A percentile compares a stretch with the other conserved stretches of the same genome.
These are phyloP conservation scores for Damaliscus lunatus DNA, from an alignment of 2,113 vertebrate genomes.

Conservation along the genomic window DNA sequence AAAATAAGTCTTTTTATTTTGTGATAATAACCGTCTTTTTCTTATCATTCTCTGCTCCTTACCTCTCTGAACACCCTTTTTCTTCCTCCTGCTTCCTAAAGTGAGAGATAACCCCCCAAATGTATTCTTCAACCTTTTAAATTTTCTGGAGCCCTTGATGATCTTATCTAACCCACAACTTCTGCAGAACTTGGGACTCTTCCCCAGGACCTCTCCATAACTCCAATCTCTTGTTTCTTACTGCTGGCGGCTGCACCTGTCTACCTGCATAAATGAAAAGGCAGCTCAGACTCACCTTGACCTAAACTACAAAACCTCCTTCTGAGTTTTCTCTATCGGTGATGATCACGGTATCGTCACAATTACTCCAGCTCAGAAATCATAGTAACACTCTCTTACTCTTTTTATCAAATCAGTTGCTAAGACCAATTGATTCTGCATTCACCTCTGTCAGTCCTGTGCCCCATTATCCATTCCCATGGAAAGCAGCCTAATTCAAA, in stretches of 20 bases:
- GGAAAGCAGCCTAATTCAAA: neutral
- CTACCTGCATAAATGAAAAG: neutral
- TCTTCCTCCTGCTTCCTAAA: neutral
- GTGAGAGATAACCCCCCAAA: neutral
- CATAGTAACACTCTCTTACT: neutral
- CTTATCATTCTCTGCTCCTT: neutral
- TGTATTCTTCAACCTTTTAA: neutral
- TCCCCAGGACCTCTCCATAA: neutral
- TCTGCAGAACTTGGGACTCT: neutral
- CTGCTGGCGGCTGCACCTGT: neutral
- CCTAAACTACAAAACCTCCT: neutral
- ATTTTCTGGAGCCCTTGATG: neutral
- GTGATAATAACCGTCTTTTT: neutral
- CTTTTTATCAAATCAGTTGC: neutral
- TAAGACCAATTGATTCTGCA: neutral
- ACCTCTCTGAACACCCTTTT: neutral
- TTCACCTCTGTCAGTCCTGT: neutral
- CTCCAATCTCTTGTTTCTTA: neutral
- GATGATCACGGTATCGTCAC: neutral
- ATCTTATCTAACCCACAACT: neutral
- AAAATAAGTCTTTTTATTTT: neutral
- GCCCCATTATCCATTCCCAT: neutral
- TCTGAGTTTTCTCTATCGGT: neutral
- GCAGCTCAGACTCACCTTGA: neutral
- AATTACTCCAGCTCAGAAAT: neutral